Evolutionary conservation across 2,797 vertebrate species (phyloP).

Genomic region (Cryptoblepharus egeriae): DNA sequence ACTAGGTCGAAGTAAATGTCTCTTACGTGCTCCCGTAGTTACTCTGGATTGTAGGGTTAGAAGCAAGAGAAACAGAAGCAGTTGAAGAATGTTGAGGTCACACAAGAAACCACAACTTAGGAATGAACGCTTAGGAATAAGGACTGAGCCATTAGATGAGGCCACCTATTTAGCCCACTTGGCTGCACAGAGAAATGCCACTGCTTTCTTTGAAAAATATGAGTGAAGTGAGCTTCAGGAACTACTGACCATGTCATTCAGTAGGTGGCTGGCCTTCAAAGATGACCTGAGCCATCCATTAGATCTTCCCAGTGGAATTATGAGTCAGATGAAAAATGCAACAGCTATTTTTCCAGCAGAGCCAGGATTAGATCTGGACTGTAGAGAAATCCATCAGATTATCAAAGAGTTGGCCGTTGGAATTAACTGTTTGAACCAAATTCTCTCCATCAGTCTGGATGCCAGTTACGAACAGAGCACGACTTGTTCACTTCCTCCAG

Average conservation of each 20-base stretch:
- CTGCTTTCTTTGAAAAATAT: slow-evolving; percentile 77
- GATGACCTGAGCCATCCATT: slow-evolving; percentile 63
- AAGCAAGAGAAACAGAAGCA: slow-evolving; percentile 35
- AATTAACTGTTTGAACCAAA: slow-evolving; percentile 80
- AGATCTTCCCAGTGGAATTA: slow-evolving; percentile 72
- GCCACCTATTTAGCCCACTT: slow-evolving; percentile 68
- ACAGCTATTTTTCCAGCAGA: slow-evolving; percentile 72
- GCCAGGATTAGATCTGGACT: slow-evolving; percentile 69
- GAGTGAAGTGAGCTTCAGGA: slow-evolving; percentile 76
- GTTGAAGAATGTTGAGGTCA: slow-evolving; percentile 56
- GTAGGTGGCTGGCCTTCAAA: slow-evolving; percentile 73
- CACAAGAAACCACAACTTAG: slow-evolving; percentile 54
- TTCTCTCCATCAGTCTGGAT: slow-evolving; percentile 75
- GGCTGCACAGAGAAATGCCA: slow-evolving; percentile 71
- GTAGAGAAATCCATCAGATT: slow-evolving; percentile 79
- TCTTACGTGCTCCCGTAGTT: no score
- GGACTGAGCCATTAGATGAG: slow-evolving; percentile 64
- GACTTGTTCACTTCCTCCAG: slow-evolving; percentile 76
- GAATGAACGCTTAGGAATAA: no score
- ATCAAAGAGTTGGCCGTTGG: slow-evolving; percentile 76
- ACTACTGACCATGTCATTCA: slow-evolving; percentile 64
- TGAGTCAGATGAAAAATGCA: slow-evolving; percentile 73
- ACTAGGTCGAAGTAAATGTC: no score
- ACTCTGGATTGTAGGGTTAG: no score
- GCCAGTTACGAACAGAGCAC: slow-evolving; percentile 77